Evolutionary conservation across 2,888 invertebrate genomes (phyloP), one percentile per base, ranked within the genome.

Genomic region (Drosophila glabriapex): DNA sequence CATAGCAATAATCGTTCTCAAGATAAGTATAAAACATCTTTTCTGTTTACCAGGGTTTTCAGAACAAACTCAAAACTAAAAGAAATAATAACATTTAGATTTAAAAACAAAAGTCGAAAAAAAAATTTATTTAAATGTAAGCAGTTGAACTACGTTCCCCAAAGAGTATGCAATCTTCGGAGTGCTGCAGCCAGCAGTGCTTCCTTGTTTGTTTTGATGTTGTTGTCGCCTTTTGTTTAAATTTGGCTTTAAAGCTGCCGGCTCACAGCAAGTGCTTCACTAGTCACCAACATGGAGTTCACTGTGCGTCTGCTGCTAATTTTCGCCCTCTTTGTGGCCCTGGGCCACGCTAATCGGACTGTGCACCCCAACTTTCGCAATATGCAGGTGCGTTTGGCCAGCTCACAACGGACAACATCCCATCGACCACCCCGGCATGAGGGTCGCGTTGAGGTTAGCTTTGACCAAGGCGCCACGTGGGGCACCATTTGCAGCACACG

Each of bases 361-460:
- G 62, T 81, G 12, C 29, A 77, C 19, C 87, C 72, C 33, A 87
- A 87, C 60, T 87, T 68, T 70, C 61, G 67, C 4, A 88, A 91
- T 54, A 83, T 92, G 87, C 29, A 68, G 68, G 77, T 92, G 19
- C 91, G 92, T 14, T 67, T 92, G 54, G 87, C 80, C 37, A 85
- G 76, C 12, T 53, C 64, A 22, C 29, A 16, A 10, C 39, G n/a
- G 2, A 59, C 29, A 9, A 5, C 39, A 7, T 16, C 25, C 56
- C 19, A 7, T 46, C 53, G 31, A 5, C 64, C 76, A 1, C 49
- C 83, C 9, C 80, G 85, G 3, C 82, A 85, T 0, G 85, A 88
- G 59, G 92, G 92, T 10, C 91, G 92, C 22, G 90, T 92, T 9
- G 92, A 92, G 74, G 83, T 92, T 4, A 92, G 91, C 69, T 89